Percentiles rank a stretch among this genome's conserved stretches.
These are phyloP conservation scores for Penaeus indicus DNA, from an alignment of 1,140 invertebrate species.

Conservation along the genomic window DNA sequence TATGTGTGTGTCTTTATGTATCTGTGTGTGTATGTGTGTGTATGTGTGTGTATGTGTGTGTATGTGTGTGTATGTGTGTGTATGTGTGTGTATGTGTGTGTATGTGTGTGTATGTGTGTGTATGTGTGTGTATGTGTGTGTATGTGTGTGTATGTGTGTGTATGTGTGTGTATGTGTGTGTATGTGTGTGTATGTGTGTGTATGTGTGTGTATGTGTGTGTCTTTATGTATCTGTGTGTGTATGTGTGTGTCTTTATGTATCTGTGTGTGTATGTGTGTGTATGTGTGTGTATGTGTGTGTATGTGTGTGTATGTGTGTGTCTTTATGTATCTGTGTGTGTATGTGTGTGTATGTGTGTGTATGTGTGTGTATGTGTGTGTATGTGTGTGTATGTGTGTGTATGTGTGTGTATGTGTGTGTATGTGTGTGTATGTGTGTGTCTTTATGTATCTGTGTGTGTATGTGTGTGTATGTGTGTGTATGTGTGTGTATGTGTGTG, in stretches of 20 bases:
- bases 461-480: too few relatives aligned
- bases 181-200: slow-evolving; percentile 16
- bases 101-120: neutral
- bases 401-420: neutral
- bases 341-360: slow-evolving; percentile 8
- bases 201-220: too few relatives aligned
- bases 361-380: neutral
- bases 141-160: slow-evolving; percentile 24
- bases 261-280: too few relatives aligned
- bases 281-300: too few relatives aligned
- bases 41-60: neutral
- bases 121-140: neutral
- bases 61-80: neutral
- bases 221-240: too few relatives aligned
- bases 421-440: too few relatives aligned
- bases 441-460: too few relatives aligned
- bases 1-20: too few relatives aligned
- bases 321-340: neutral
- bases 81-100: neutral
- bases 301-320: too few relatives aligned
- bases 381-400: neutral
- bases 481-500: too few relatives aligned
- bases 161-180: slow-evolving; percentile 6
- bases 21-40: neutral
- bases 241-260: too few relatives aligned